Percentiles rank a stretch among this genome's conserved stretches.
Conservation (phyloP, 2,113 vertebrate genomes). For the Nannospalax galili region DNA sequence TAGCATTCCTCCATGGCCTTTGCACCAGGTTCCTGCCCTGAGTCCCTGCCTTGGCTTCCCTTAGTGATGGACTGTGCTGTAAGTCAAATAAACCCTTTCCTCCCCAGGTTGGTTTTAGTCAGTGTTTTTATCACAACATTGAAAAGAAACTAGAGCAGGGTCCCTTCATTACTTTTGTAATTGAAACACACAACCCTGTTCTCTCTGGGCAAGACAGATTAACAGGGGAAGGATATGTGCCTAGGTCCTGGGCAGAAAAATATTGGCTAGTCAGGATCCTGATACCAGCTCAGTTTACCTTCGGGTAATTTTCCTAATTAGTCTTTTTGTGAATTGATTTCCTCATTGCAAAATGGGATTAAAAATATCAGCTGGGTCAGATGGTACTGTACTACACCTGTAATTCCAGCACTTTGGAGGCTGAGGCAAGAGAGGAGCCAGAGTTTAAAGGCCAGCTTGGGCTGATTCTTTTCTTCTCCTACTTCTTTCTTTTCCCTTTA, state of each 20-base stretch:
- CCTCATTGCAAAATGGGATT: conserved; percentile 1
- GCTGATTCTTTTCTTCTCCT: neutral
- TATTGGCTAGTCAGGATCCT: neutral
- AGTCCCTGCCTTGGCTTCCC: too few relatives aligned
- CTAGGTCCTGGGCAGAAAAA: neutral
- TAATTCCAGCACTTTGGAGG: neutral
- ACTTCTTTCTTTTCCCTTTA: neutral
- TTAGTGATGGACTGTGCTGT: too few relatives aligned
- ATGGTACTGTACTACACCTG: neutral
- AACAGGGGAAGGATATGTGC: neutral
- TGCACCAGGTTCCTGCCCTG: too few relatives aligned
- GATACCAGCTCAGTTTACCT: neutral
- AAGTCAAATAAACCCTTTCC: too few relatives aligned
- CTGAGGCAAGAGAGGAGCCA: neutral
- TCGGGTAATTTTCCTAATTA: conserved; percentile 10
- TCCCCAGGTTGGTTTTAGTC: too few relatives aligned
- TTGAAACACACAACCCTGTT: neutral
- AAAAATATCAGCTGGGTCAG: neutral
- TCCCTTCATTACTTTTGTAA: conserved; percentile 31
- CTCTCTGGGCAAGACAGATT: neutral
- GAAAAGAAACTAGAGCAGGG: neutral
- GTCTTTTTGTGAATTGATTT: neutral
- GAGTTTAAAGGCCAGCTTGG: neutral
- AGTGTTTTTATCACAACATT: too few relatives aligned
- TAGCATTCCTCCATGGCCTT: too few relatives aligned